Evolutionary conservation across 1,140 invertebrate genomes (phyloP).

Genomic region (Hormaphis cornu): DNA sequence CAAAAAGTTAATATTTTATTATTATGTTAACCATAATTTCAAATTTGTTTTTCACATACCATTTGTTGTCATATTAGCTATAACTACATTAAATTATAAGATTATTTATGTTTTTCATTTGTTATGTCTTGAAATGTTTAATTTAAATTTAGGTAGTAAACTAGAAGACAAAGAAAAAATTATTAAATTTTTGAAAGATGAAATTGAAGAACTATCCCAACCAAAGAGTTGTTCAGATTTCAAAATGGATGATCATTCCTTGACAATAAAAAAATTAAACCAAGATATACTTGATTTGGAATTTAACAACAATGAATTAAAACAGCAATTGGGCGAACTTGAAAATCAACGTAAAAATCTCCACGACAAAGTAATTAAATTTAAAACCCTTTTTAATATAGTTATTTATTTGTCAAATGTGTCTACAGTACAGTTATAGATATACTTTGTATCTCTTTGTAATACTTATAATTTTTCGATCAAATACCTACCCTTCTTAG

Average conservation of each 20-base stretch:
- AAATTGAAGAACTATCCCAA: slow-evolving; percentile 17
- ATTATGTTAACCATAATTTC: too few relatives aligned
- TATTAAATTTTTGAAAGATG: slow-evolving; percentile 15
- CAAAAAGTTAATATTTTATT: too few relatives aligned
- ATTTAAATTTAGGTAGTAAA: neutral
- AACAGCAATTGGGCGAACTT: neutral
- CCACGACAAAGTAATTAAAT: neutral
- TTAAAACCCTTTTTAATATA: neutral
- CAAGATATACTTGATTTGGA: slow-evolving; percentile 12
- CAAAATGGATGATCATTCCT: neutral
- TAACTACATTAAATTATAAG: too few relatives aligned
- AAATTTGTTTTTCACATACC: too few relatives aligned
- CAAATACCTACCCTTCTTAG: too few relatives aligned
- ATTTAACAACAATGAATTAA: neutral
- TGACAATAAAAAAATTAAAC: slow-evolving; percentile 3
- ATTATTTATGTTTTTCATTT: too few relatives aligned
- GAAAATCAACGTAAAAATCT: slow-evolving; percentile 4
- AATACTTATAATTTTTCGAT: too few relatives aligned
- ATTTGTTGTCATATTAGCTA: too few relatives aligned
- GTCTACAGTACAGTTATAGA: too few relatives aligned
- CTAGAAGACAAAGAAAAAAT: slow-evolving; percentile 25
- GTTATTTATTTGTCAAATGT: too few relatives aligned
- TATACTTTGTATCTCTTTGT: too few relatives aligned
- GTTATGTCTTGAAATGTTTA: too few relatives aligned
- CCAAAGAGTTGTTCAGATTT: neutral